Evolutionary conservation across 2,888 invertebrate species (phyloP).

Genomic region (Drosophila heteroneura): DNA sequence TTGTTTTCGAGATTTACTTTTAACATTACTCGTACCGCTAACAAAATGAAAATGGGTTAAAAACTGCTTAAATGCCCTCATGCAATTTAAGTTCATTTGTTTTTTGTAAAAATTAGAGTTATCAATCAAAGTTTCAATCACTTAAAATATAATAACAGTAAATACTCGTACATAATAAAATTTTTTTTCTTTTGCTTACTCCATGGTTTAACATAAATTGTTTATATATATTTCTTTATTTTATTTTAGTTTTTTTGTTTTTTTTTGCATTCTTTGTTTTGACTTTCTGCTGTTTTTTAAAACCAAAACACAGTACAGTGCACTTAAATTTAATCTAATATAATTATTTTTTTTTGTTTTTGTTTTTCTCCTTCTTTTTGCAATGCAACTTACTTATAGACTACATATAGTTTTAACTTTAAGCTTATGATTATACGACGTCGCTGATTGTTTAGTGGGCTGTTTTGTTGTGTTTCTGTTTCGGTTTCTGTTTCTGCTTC

Average conservation of each 20-base stretch:
- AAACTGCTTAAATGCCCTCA: conserved; percentile 60
- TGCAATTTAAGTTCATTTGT: conserved; percentile 45
- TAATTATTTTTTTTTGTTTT: conserved; percentile 26
- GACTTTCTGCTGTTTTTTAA: conserved; percentile 60
- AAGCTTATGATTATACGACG: conserved; percentile 78
- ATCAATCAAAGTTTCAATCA: conserved; percentile 58
- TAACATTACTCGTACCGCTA: conserved; percentile 47
- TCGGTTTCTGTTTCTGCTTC: conserved; percentile 34
- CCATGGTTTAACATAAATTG: conserved; percentile 52
- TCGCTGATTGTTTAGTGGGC: conserved; percentile 80
- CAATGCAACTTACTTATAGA: conserved; percentile 71
- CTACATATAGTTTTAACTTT: conserved; percentile 74
- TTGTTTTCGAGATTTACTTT: conserved; percentile 38
- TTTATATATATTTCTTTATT: conserved; percentile 26
- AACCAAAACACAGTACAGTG: conserved; percentile 80
- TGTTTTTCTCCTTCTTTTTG: conserved; percentile 32
- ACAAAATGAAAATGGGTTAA: conserved; percentile 67
- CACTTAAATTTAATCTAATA: conserved; percentile 61
- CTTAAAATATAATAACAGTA: conserved; percentile 80
- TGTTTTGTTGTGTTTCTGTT: conserved; percentile 45
- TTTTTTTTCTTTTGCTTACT: conserved; percentile 53
- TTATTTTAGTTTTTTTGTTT: conserved; percentile 7
- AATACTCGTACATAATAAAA: conserved; percentile 74
- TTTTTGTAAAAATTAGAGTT: conserved; percentile 57
- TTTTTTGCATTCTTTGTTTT: conserved; percentile 35